Evolutionary conservation across 1,140 invertebrate species (phyloP).

Genomic region (Arctopsyche grandis): DNA sequence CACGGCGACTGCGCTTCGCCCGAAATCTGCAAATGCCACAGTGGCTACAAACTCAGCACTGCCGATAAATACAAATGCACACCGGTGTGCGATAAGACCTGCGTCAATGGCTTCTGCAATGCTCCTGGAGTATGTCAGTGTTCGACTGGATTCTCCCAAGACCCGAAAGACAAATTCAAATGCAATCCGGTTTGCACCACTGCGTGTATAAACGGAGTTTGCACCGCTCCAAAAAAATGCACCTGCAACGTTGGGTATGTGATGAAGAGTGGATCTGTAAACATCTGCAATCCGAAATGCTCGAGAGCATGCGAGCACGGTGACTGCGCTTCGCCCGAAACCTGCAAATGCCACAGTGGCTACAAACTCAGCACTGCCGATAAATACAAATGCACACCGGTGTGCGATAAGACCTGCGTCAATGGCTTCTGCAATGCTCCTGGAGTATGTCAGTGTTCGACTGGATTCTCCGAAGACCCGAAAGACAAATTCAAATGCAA

Average conservation of each 20-base stretch:
- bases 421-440: conserved; percentile 65
- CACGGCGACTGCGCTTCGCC: conserved; percentile 66
- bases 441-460: conserved; percentile 16
- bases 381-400: conserved; percentile 58
- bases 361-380: conserved; percentile 56
- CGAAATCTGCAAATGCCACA: conserved; percentile 63
- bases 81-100: conserved; percentile 61
- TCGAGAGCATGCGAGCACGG: conserved; percentile 61
- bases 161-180: conserved; percentile 60
- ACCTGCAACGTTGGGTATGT: conserved; percentile 59
- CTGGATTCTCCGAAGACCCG: background rate
- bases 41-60: conserved; percentile 59
- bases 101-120: conserved; percentile 62
- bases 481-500: conserved; percentile 58
- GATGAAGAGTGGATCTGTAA: conserved; percentile 52
- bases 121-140: conserved; percentile 61
- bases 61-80: conserved; percentile 55
- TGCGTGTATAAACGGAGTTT: conserved; percentile 63
- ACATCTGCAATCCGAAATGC: conserved; percentile 62
- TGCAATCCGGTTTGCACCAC: conserved; percentile 49
- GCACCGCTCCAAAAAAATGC: conserved; percentile 64
- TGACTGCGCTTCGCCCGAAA: conserved; percentile 60
- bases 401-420: conserved; percentile 60
- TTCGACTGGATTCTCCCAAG: conserved; percentile 62
- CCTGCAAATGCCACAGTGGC: conserved; percentile 59